A percentile compares a stretch with the other conserved stretches of the same genome.
phyloP scores from a whole-genome alignment of 2,888 invertebrate species.

The Lutraria lutraria region DNA sequence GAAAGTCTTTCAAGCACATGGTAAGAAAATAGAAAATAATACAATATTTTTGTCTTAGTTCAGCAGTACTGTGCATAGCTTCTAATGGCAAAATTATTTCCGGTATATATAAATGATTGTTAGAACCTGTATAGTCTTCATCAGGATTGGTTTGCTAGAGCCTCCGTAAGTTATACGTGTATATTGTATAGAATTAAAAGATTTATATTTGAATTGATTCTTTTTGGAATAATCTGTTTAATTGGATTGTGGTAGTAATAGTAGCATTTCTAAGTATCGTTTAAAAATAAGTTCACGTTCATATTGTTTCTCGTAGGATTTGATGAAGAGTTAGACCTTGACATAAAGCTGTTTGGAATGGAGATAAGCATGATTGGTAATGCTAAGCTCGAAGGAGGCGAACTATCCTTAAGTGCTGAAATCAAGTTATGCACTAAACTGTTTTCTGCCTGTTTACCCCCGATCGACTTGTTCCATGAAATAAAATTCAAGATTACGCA shows the following conservation, averaged over 20 bases:
- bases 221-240: too few relatives aligned
- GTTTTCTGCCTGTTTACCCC: conserved; percentile 51
- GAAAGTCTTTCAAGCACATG: conserved; percentile 39
- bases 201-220: too few relatives aligned
- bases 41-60: too few relatives aligned
- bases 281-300: neutral
- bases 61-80: too few relatives aligned
- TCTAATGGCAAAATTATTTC: too few relatives aligned
- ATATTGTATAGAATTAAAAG: too few relatives aligned
- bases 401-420: conserved; percentile 49
- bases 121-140: too few relatives aligned
- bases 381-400: conserved; percentile 34
- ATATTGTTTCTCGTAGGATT: conserved; percentile 33
- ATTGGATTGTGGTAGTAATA: too few relatives aligned
- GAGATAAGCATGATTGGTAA: conserved; percentile 47
- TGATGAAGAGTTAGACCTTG: conserved; percentile 40
- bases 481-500: conserved; percentile 50
- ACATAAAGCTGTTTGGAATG: conserved; percentile 41
- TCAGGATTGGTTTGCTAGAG: too few relatives aligned
- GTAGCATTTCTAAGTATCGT: too few relatives aligned
- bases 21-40: conserved; percentile 37
- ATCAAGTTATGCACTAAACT: conserved; percentile 52
- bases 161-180: too few relatives aligned
- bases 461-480: conserved; percentile 62
- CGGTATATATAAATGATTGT: too few relatives aligned